Evolutionary conservation across 2,888 invertebrate species (phyloP).

Genomic region (Trilocha varians): DNA sequence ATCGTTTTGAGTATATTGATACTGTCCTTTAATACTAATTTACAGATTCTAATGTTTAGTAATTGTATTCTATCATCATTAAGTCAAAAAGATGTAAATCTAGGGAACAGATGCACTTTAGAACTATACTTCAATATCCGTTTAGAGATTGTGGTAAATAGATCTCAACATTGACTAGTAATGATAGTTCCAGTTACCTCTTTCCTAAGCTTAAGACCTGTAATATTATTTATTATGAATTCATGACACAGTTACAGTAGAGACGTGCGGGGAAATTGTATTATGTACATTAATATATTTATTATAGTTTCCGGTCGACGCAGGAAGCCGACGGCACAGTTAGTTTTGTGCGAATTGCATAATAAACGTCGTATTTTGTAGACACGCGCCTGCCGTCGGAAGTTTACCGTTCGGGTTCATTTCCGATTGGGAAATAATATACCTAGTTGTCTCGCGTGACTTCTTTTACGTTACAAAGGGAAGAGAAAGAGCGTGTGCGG

Average conservation of each 20-base stretch:
- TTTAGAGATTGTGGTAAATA: too few species aligned
- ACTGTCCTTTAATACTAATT: too few species aligned
- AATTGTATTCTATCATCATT: too few species aligned
- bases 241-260: conserved; percentile 28
- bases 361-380: conserved; percentile 29
- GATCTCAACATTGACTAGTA: not conserved
- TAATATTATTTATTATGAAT: conserved; percentile 12
- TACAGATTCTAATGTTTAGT: too few species aligned
- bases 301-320: conserved; percentile 33
- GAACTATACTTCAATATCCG: too few species aligned
- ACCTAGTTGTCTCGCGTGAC: not conserved
- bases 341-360: conserved; percentile 47
- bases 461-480: too few species aligned
- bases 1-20: too few species aligned
- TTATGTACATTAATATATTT: conserved; percentile 10
- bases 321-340: conserved; percentile 44
- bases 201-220: not conserved
- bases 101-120: too few species aligned
- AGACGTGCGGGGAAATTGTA: conserved; percentile 22
- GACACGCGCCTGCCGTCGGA: conserved; percentile 12
- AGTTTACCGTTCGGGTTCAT: not conserved
- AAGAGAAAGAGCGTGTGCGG: too few species aligned
- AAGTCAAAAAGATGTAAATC: too few species aligned
- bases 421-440: not conserved
- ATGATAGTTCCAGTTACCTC: not conserved